Evolutionary conservation across 2,113 vertebrate species (phyloP), one percentile per base, ranked within the genome.

Genomic region (Chloropsis hardwickii): DNA sequence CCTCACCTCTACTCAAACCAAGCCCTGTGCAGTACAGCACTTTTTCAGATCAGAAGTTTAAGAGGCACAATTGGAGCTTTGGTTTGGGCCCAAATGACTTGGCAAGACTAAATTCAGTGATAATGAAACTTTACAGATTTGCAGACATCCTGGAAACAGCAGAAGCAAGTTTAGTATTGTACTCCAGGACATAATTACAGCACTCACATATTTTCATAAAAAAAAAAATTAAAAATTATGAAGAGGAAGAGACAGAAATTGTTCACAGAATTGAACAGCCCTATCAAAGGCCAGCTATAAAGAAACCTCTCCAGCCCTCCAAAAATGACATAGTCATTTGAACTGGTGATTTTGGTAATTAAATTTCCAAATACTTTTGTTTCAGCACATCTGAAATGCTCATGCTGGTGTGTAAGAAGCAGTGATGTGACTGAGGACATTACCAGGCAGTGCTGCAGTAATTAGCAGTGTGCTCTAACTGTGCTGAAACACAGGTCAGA

Each of bases 101-200:
- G 45, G 66, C 53, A 82, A 61, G 51, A 81, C 24, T 45, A 92
- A 91, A 86, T 64, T 79, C 89, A 92, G 72, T 45, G 42, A 78
- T 95, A 97, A 94, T 28, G 76, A 94, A 92, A 88, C 77, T 91
- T 95, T 66, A 94, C 51, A 94, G 79, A 72, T 89, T 96, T 79
- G 69, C 58, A 81, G 90, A 70, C 45, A 71, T 80, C 27, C 58
- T 84, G 74, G 88, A 86, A 96, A 94, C 62, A 92, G 84, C 29
- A 84, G 64, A 90, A 94, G 69, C 28, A 47, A 85, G 65, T 80
- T 97, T 70, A 77, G 24, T 87, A 69, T 33, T 82, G n/a, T 21
- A 77, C 42, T 77, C 44, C 40, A 82, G 78, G 69, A 79, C 31
- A 79, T 67, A 86, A 91, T 84, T 67, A 57, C 31, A 65, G 57